Evolutionary conservation across 2,888 invertebrate genomes (phyloP).

Genomic region (Coleophora flavipennella): DNA sequence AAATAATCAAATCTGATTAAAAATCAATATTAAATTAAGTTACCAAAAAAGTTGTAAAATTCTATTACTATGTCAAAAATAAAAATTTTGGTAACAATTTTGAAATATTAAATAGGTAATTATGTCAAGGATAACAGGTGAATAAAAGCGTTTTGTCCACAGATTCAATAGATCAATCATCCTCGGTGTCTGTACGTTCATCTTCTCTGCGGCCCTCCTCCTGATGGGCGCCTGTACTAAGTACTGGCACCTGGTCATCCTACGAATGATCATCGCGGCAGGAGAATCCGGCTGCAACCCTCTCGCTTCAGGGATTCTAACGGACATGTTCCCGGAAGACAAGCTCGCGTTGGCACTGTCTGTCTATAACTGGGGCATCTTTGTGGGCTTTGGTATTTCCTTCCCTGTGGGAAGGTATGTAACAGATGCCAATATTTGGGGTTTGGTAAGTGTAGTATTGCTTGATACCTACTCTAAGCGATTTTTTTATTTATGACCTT

Average conservation of each 20-base stretch:
- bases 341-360: conserved; percentile 92
- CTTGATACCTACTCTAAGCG: too few species aligned
- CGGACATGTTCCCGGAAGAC: conserved; percentile 84
- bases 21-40: too few species aligned
- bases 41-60: too few species aligned
- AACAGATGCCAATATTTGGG: conserved; percentile 81
- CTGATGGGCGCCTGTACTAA: conserved; percentile 87
- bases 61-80: too few species aligned
- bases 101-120: too few species aligned
- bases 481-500: too few species aligned
- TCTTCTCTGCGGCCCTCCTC: conserved; percentile 87
- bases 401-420: conserved; percentile 93
- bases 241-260: conserved; percentile 91
- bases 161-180: conserved; percentile 81
- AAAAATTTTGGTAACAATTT: too few species aligned
- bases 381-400: conserved; percentile 93
- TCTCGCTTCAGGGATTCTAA: conserved; percentile 85
- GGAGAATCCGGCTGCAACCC: conserved; percentile 93
- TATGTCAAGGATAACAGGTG: too few species aligned
- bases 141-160: too few species aligned
- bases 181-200: conserved; percentile 81
- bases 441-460: conserved; percentile 68
- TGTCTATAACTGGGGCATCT: conserved; percentile 96
- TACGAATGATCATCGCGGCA: conserved; percentile 89
- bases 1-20: too few species aligned